Evolutionary conservation across 2,888 invertebrate genomes (phyloP).

Genomic region (Vanessa cardui): DNA sequence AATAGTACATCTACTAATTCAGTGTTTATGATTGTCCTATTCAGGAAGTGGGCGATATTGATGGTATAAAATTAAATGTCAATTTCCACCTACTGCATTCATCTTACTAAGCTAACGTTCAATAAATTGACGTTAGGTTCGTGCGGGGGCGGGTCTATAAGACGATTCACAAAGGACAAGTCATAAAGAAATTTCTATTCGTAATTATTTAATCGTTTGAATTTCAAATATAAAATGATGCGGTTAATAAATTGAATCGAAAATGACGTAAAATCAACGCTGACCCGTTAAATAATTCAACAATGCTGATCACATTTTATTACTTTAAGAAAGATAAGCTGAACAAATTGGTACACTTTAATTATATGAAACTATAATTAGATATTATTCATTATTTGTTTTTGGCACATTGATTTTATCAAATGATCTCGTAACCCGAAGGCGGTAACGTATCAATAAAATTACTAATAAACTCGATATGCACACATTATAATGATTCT

Average conservation of each 20-base stretch:
- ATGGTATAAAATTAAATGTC: conserved; percentile 19
- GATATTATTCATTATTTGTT: conserved; percentile 52
- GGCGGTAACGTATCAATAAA: conserved; percentile 45
- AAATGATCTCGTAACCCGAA: conserved; percentile 62
- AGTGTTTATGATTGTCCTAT: neutral
- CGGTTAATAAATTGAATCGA: too few species aligned
- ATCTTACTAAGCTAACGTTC: conserved; percentile 15
- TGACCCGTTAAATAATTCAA: too few species aligned
- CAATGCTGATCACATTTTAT: too few species aligned
- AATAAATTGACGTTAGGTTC: conserved; percentile 13
- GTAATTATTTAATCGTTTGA: too few species aligned
- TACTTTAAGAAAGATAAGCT: too few species aligned
- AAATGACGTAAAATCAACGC: too few species aligned
- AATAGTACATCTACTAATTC: neutral
- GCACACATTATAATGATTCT: conserved; percentile 13
- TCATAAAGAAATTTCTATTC: too few species aligned
- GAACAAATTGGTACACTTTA: too few species aligned
- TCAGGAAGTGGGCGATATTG: conserved; percentile 9
- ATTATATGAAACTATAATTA: conserved; percentile 27
- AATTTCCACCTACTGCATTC: conserved; percentile 17
- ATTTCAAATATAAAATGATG: too few species aligned
- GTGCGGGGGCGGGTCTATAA: conserved; percentile 18
- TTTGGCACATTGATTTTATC: conserved; percentile 61
- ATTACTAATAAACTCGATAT: conserved; percentile 18
- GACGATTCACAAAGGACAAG: conserved; percentile 6